phyloP scores from a whole-genome alignment of 2,113 vertebrate species.

The Conger conger region DNA sequence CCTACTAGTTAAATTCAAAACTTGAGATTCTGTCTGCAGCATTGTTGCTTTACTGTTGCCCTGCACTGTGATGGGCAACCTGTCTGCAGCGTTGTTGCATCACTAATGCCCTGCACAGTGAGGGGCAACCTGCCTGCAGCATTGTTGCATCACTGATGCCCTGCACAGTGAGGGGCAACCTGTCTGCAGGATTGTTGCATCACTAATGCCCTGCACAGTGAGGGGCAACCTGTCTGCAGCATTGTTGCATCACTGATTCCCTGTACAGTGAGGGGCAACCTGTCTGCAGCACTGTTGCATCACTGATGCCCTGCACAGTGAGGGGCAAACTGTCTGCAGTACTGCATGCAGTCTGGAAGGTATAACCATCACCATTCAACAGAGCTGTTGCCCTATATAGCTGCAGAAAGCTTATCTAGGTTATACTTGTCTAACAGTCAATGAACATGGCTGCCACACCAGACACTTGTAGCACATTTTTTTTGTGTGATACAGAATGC shows the following conservation, averaged over 20 bases:
- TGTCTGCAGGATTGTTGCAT: neutral
- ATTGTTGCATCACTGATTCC: neutral
- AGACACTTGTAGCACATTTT: neutral
- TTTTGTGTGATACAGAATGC: neutral
- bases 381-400: neutral
- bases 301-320: conserved; percentile 11
- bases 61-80: neutral
- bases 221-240: neutral
- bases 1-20: neutral
- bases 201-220: conserved; percentile 9
- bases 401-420: neutral
- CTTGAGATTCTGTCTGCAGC: neutral
- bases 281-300: neutral
- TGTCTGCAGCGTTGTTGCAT: no score
- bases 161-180: neutral
- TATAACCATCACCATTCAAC: no score
- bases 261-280: neutral
- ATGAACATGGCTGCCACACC: neutral
- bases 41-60: neutral
- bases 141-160: neutral
- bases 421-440: neutral
- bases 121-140: neutral
- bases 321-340: neutral
- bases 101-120: conserved; percentile 3
- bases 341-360: neutral